A percentile compares a stretch with the other conserved stretches of the same genome.
Conservation (phyloP, 2,797 vertebrate genomes). For the Pantherophis vulpinus region DNA sequence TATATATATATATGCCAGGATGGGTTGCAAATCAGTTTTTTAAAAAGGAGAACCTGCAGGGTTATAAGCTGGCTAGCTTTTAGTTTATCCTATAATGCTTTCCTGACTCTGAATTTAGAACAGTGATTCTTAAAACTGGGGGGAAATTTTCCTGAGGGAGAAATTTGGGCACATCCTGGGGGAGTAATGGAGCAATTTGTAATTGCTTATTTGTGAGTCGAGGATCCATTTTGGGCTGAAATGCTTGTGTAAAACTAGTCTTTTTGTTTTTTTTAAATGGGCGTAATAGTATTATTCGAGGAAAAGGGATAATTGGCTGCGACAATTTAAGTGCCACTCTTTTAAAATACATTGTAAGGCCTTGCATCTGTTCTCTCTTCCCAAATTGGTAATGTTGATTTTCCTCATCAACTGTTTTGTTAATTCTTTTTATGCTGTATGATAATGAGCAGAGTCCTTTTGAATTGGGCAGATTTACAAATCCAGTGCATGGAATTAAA, state of each 20-base stretch:
- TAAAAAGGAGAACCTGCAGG: not conserved
- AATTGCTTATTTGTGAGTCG: not conserved
- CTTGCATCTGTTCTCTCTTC: not conserved
- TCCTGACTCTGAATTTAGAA: not conserved
- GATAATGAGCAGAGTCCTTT: not conserved
- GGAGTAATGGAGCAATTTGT: not conserved
- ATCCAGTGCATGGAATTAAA: not conserved
- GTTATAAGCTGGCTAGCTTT: not conserved
- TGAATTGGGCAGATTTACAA: not conserved
- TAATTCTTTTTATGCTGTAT: not conserved
- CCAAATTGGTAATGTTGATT: not conserved
- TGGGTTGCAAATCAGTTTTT: not conserved
- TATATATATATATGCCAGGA: not conserved
- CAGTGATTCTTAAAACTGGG: not conserved
- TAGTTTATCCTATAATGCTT: not conserved
- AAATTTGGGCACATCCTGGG: not conserved
- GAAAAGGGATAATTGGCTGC: not conserved
- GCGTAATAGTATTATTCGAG: not conserved
- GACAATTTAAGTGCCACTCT: not conserved
- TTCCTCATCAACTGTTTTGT: not conserved
- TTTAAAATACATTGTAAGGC: not conserved
- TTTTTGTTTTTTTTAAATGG: not conserved
- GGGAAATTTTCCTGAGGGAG: not conserved
- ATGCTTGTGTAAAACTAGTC: not conserved
- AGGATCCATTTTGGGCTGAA: not conserved